Evolutionary conservation across 2,888 invertebrate species (phyloP).

Genomic region (Monochamus alternatus): DNA sequence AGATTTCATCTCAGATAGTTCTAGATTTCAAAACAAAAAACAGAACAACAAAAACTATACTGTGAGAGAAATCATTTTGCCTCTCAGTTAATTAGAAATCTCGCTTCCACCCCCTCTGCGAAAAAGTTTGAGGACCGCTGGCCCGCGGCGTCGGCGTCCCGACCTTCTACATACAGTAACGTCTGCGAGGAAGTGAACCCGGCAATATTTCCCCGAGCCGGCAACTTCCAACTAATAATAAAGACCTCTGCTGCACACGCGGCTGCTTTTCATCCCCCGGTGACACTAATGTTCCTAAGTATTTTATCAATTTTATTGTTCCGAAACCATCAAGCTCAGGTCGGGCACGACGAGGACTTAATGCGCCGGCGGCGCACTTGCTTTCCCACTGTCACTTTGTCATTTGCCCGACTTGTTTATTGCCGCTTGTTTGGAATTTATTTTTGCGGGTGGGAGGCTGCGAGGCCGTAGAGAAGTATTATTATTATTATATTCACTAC

Average conservation of each 20-base stretch:
- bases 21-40: too few relatives aligned
- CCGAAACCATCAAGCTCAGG: slow-evolving; percentile 64
- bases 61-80: too few relatives aligned
- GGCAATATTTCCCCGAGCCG: slow-evolving; percentile 63
- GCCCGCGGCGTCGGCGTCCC: too few relatives aligned
- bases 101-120: too few relatives aligned
- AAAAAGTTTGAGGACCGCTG: too few relatives aligned
- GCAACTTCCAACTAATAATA: slow-evolving; percentile 63
- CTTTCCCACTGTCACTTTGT: slow-evolving; percentile 48
- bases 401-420: slow-evolving; percentile 50
- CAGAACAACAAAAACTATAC: too few relatives aligned
- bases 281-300: slow-evolving; percentile 69
- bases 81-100: too few relatives aligned
- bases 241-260: slow-evolving; percentile 63
- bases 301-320: slow-evolving; percentile 70
- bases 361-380: slow-evolving; percentile 43
- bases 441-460: slow-evolving; percentile 29
- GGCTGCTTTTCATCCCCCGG: slow-evolving; percentile 65
- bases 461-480: slow-evolving; percentile 18
- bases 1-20: too few relatives aligned
- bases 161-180: background rate
- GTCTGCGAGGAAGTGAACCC: slow-evolving; percentile 48
- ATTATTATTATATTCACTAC: background rate
- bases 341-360: slow-evolving; percentile 44
- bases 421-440: slow-evolving; percentile 48